phyloP scores from a whole-genome alignment of 2,888 invertebrate genomes.

The Malachius bipustulatus region DNA sequence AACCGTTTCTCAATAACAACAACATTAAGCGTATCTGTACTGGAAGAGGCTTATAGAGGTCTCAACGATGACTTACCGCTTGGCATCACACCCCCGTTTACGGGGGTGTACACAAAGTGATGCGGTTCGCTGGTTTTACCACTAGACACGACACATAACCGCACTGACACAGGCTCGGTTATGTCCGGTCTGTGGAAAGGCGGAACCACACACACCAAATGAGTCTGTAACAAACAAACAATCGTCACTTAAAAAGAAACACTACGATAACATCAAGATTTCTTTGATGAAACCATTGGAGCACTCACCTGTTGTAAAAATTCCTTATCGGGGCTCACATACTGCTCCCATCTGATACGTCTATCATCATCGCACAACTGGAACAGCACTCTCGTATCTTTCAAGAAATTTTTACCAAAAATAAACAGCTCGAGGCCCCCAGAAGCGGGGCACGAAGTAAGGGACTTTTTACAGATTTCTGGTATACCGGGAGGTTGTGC shows the following conservation, averaged over 20 bases:
- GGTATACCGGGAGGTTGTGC: conserved; percentile 88
- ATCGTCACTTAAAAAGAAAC: conserved; percentile 8
- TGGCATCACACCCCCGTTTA: conserved; percentile 32
- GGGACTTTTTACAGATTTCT: conserved; percentile 82
- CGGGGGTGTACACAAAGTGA: conserved; percentile 68
- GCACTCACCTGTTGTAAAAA: conserved; percentile 65
- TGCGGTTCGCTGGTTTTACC: conserved; percentile 80
- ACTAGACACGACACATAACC: conserved; percentile 70
- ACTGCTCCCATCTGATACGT: conserved; percentile 61
- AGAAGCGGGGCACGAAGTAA: conserved; percentile 63
- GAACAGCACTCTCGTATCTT: conserved; percentile 78
- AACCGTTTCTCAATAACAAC: conserved; percentile 22
- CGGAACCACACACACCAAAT: conserved; percentile 77
- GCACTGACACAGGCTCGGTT: conserved; percentile 58
- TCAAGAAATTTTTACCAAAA: conserved; percentile 83
- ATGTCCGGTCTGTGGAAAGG: conserved; percentile 59
- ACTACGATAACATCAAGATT: conserved; percentile 3
- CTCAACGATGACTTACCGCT: conserved; percentile 35
- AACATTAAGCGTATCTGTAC: conserved; percentile 28
- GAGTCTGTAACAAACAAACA: conserved; percentile 49
- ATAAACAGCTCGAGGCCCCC: conserved; percentile 80
- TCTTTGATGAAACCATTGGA: conserved; percentile 8
- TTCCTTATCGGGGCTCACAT: conserved; percentile 78
- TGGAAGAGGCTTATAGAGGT: conserved; percentile 19
- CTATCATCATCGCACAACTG: conserved; percentile 44